Percentiles rank a stretch among this genome's conserved stretches.
Evolutionary conservation across 2,113 vertebrate genomes (phyloP).

Genomic region (Vimba vimba): DNA sequence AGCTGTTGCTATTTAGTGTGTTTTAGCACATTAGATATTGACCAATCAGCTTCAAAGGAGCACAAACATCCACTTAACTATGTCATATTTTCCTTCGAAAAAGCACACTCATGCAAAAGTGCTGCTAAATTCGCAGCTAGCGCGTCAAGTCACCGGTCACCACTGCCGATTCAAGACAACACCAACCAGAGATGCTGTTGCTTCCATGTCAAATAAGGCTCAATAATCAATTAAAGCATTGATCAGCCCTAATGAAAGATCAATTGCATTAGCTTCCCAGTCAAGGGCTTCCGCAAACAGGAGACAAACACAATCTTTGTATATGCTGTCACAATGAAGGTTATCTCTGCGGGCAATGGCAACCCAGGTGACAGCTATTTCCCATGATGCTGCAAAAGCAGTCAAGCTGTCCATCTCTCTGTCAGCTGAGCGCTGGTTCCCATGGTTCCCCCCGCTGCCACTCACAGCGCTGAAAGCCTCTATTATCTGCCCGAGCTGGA

Average conservation of each 20-base stretch:
- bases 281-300: constrained; percentile 53
- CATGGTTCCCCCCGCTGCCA: constrained; percentile 85
- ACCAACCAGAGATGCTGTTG: neutral
- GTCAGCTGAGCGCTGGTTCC: constrained; percentile 93
- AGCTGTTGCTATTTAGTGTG: neutral
- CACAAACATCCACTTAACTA: neutral
- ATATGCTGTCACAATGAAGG: constrained; percentile 93
- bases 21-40: neutral
- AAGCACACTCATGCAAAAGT: neutral
- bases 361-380: constrained; percentile 97
- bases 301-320: constrained; percentile 80
- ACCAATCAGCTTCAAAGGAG: neutral
- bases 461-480: constrained; percentile 88
- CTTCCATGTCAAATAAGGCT: constrained; percentile 17
- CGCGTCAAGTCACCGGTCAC: neutral
- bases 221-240: constrained; percentile 71
- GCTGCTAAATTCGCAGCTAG: neutral
- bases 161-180: neutral
- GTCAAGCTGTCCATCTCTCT: constrained; percentile 97
- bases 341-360: constrained; percentile 90
- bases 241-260: constrained; percentile 74
- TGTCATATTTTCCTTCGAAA: neutral
- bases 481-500: constrained; percentile 86
- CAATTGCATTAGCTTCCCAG: constrained; percentile 57
- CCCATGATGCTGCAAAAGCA: constrained; percentile 95